These are phyloP conservation scores for Columba janthina DNA, from an alignment of 2,113 vertebrate species.

Conservation along the genomic window DNA sequence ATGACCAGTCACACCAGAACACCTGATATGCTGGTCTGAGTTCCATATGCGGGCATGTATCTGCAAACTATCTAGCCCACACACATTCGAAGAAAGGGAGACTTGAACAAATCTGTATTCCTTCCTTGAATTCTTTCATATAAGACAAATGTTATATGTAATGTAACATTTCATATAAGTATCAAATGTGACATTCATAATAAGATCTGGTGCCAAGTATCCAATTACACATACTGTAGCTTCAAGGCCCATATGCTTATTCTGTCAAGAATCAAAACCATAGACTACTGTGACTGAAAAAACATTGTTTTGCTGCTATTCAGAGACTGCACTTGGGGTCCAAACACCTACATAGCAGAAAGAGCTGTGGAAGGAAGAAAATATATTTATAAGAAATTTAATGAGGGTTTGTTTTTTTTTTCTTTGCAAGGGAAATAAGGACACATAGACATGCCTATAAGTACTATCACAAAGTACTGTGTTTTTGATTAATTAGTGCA, in stretches of 20 bases:
- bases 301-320: slow-evolving; percentile 29
- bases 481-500: not conserved
- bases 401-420: not conserved
- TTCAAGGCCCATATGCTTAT: slow-evolving; percentile 26
- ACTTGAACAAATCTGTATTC: not conserved
- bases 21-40: not conserved
- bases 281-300: slow-evolving; percentile 27
- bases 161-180: slow-evolving; percentile 35
- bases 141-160: slow-evolving; percentile 22
- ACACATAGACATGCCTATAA: not conserved
- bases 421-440: not conserved
- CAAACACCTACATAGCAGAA: not conserved
- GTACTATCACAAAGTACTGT: not conserved
- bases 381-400: not conserved
- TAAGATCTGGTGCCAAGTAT: slow-evolving; percentile 45
- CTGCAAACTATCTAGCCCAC: not conserved
- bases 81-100: not conserved
- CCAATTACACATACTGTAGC: slow-evolving; percentile 45
- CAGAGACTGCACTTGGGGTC: not conserved
- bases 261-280: slow-evolving; percentile 61
- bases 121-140: slow-evolving; percentile 31
- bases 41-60: not conserved
- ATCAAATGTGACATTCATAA: slow-evolving; percentile 61
- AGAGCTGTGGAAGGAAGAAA: not conserved
- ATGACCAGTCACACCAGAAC: not conserved